Conservation (phyloP, 2,113 vertebrate species). For the Esox niger region DNA sequence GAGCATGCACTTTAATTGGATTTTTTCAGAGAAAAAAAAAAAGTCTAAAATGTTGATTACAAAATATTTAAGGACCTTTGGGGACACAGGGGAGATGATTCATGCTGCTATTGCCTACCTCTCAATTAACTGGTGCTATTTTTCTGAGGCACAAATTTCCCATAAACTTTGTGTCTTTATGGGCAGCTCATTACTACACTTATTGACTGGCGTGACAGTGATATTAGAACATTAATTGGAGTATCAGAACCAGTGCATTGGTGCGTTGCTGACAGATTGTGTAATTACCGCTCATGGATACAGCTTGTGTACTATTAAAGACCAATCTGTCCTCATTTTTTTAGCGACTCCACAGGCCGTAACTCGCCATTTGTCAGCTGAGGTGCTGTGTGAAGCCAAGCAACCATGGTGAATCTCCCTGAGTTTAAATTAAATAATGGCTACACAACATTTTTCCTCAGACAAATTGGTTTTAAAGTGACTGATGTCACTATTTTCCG, state of each 20-base stretch:
- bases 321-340: not conserved
- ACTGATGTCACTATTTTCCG: too few species aligned
- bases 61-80: too few species aligned
- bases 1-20: too few species aligned
- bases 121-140: not conserved
- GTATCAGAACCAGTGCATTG: not conserved
- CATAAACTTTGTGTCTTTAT: not conserved
- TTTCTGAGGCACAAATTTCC: not conserved
- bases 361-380: constrained; percentile 9
- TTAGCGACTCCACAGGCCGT: constrained; percentile 17
- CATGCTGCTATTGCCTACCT: not conserved
- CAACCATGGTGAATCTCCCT: constrained; percentile 1
- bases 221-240: too few species aligned
- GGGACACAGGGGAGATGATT: too few species aligned
- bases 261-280: not conserved
- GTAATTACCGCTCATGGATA: constrained; percentile 12
- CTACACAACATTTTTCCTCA: constrained; percentile 1
- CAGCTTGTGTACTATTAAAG: constrained; percentile 11
- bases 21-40: too few species aligned
- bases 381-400: constrained; percentile 24
- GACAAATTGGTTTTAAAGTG: constrained; percentile 23
- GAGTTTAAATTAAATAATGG: too few species aligned
- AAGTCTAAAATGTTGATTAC: too few species aligned
- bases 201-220: not conserved
- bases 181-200: not conserved